Conservation (phyloP, 2,797 vertebrate species). For the Gouania willdenowi region DNA sequence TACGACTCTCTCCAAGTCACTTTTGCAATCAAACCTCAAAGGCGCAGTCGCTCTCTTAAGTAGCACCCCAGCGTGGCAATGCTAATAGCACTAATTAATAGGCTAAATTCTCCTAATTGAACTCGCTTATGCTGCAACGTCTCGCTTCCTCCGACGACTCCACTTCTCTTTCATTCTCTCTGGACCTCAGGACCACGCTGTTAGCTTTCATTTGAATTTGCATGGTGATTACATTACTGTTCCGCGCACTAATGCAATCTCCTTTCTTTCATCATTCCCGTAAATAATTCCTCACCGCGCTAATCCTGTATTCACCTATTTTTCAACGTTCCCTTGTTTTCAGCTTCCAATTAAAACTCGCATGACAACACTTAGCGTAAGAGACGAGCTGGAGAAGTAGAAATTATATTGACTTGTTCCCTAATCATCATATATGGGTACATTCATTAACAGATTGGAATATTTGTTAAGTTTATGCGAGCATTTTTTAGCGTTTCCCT, state of each 20-base stretch:
- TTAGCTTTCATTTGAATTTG: slow-evolving; percentile 51
- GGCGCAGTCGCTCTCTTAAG: slow-evolving; percentile 30
- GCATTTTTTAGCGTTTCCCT: no score
- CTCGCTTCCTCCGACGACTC: slow-evolving; percentile 45
- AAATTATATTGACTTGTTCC: no score
- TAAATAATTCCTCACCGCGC: slow-evolving; percentile 36
- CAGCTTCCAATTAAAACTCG: no score
- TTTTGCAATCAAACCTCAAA: slow-evolving; percentile 60
- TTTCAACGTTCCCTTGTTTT: slow-evolving; percentile 20
- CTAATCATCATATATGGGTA: no score
- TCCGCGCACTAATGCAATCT: slow-evolving; percentile 34
- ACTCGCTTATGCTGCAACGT: slow-evolving; percentile 57
- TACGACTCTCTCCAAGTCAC: slow-evolving; percentile 41
- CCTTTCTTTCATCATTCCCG: slow-evolving; percentile 30
- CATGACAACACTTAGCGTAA: no score
- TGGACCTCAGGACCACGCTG: slow-evolving; percentile 39
- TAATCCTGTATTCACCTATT: slow-evolving; percentile 35
- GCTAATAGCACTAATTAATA: slow-evolving; percentile 73
- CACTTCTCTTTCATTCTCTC: slow-evolving; percentile 45
- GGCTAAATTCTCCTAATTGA: slow-evolving; percentile 76
- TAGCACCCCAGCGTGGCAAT: slow-evolving; percentile 48
- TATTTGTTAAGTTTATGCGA: no score
- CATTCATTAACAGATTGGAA: no score
- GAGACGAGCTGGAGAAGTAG: no score
- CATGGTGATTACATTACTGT: slow-evolving; percentile 51